Evolutionary conservation across 2,888 invertebrate species (phyloP).

Genomic region (Cantharis lateralis): DNA sequence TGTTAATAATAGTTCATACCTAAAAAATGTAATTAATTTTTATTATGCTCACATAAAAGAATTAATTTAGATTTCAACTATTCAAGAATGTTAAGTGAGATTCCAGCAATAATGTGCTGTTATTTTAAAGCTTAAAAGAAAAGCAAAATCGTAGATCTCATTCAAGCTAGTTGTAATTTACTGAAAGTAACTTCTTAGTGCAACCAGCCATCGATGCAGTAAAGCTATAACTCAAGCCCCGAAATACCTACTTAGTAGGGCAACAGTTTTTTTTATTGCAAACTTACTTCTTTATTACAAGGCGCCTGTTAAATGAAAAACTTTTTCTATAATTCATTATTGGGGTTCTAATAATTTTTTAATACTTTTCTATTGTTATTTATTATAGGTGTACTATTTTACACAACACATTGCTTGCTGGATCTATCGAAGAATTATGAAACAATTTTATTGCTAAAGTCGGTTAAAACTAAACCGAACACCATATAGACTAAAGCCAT

Average conservation of each 20-base stretch:
- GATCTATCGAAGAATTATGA: conserved; percentile 17
- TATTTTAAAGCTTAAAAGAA: background rate
- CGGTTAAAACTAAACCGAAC: conserved; percentile 27
- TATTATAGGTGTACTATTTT: background rate
- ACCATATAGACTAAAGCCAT: conserved; percentile 32
- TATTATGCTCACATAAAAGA: background rate
- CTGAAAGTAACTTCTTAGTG: conserved; percentile 28
- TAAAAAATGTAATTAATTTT: background rate
- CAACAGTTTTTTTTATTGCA: conserved; percentile 7
- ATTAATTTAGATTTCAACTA: background rate
- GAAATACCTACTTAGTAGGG: conserved; percentile 5
- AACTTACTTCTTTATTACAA: background rate
- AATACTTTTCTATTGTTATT: background rate
- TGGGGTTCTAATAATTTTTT: background rate
- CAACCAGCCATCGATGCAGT: conserved; percentile 22
- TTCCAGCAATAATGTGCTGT: background rate
- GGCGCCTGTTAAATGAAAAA: background rate
- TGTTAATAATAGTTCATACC: too few species aligned
- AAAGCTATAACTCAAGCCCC: conserved; percentile 10
- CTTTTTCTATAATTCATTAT: background rate
- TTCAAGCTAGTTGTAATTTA: conserved; percentile 20
- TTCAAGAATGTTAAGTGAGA: background rate
- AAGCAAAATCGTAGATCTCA: conserved; percentile 20
- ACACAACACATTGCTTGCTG: conserved; percentile 1
- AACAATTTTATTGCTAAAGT: conserved; percentile 27